phyloP scores from a whole-genome alignment of 2,888 invertebrate species.

The Dioctria linearis region DNA sequence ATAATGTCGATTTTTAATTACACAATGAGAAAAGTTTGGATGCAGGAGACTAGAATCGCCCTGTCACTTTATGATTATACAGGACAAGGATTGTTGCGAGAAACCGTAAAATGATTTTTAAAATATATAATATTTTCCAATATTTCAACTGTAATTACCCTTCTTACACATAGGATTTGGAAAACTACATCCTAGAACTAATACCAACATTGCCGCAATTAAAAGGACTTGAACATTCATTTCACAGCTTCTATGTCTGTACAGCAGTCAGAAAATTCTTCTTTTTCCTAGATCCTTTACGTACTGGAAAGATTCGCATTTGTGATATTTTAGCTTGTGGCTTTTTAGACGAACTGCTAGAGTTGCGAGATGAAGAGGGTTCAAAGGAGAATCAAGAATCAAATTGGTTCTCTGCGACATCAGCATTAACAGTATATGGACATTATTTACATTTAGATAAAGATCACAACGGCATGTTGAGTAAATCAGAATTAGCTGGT shows the following conservation, averaged over 20 bases:
- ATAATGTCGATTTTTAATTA: slow-evolving; percentile 95
- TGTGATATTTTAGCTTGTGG: slow-evolving; percentile 93
- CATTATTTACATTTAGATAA: slow-evolving; percentile 94
- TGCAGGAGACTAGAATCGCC: slow-evolving; percentile 65
- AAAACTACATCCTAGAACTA: slow-evolving; percentile 94
- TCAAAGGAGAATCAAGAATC: slow-evolving; percentile 88
- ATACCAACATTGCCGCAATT: slow-evolving; percentile 93
- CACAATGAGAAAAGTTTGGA: slow-evolving; percentile 95
- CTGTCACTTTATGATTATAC: slow-evolving; percentile 82
- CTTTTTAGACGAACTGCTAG: slow-evolving; percentile 92
- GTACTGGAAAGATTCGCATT: slow-evolving; percentile 91
- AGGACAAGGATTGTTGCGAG: slow-evolving; percentile 91
- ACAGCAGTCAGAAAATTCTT: slow-evolving; percentile 96
- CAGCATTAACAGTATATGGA: slow-evolving; percentile 91
- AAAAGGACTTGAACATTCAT: slow-evolving; percentile 91
- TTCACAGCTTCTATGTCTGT: slow-evolving; percentile 96
- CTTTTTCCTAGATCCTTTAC: slow-evolving; percentile 93
- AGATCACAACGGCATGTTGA: slow-evolving; percentile 97
- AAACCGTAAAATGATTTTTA: slow-evolving; percentile 74
- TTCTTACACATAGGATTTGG: slow-evolving; percentile 82
- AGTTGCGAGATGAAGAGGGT: slow-evolving; percentile 86
- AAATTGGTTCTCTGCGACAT: slow-evolving; percentile 93
- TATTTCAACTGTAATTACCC: neutral
- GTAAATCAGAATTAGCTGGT: slow-evolving; percentile 88
- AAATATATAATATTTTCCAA: neutral